These are phyloP conservation scores for Coracias cyanogaster DNA, from an alignment of 2,797 vertebrate species.

Conservation along the genomic window DNA sequence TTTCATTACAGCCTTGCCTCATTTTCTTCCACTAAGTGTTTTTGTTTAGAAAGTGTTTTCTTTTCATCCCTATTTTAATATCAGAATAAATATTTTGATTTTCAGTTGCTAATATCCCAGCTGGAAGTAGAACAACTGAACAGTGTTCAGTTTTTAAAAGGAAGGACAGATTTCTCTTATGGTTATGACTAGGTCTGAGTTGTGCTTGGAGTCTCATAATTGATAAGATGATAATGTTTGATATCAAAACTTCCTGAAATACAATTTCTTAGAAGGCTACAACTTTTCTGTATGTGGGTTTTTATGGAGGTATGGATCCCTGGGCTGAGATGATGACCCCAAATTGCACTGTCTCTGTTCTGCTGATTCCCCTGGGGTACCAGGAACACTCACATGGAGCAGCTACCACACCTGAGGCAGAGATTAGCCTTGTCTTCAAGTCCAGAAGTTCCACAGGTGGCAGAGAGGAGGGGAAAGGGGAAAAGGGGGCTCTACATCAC, in stretches of 20 bases:
- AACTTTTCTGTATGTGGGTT: fast-evolving
- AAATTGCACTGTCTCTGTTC: not conserved
- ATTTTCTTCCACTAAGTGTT: not conserved
- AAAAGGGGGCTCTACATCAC: not conserved
- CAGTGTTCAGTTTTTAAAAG: not conserved
- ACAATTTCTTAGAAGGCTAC: not conserved
- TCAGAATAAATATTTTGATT: not conserved
- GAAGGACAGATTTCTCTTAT: not conserved
- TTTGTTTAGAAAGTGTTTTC: not conserved
- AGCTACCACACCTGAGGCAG: fast-evolving
- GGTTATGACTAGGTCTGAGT: not conserved
- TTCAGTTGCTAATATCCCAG: not conserved
- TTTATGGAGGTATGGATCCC: not conserved
- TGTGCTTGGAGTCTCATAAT: not conserved
- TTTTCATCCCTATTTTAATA: not conserved
- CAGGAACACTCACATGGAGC: fast-evolving
- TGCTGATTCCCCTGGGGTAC: not conserved
- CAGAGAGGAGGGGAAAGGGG: not conserved
- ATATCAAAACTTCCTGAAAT: not conserved
- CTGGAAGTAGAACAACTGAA: not conserved
- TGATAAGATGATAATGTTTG: not conserved
- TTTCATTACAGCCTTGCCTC: not conserved
- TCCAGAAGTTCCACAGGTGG: not conserved
- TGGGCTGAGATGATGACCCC: not conserved
- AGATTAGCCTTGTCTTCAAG: not conserved